A percentile compares a stretch with the other conserved stretches of the same genome.
phyloP scores from a whole-genome alignment of 1,140 invertebrate species.

The Melitaea cinxia region DNA sequence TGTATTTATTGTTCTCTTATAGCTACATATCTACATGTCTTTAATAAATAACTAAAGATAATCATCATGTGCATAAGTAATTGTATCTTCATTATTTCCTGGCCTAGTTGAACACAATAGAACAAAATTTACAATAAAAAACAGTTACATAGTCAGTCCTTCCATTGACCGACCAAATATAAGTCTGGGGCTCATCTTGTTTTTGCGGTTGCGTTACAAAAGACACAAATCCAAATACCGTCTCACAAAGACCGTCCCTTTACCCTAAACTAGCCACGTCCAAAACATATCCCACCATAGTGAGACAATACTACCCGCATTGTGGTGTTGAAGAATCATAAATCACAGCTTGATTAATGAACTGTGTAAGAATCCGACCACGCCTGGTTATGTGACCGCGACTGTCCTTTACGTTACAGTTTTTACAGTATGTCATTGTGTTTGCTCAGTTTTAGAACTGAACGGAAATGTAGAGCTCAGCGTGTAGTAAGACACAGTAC shows the following conservation, averaged over 20 bases:
- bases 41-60: too few species aligned
- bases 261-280: conserved; percentile 43
- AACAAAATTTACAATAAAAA: too few species aligned
- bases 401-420: conserved; percentile 12
- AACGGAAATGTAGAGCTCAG: too few species aligned
- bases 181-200: conserved; percentile 25
- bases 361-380: conserved; percentile 40
- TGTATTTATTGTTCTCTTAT: too few species aligned
- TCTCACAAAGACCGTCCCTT: conserved; percentile 38
- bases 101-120: too few species aligned
- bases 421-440: conserved; percentile 6
- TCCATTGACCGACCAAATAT: conserved; percentile 24
- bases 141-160: too few species aligned
- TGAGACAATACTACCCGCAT: conserved; percentile 58
- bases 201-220: conserved; percentile 37
- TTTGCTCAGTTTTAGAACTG: background rate
- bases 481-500: too few species aligned
- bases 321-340: conserved; percentile 55
- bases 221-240: conserved; percentile 25
- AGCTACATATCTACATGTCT: too few species aligned
- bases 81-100: too few species aligned
- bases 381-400: conserved; percentile 36
- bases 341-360: conserved; percentile 69
- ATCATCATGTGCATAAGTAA: too few species aligned
- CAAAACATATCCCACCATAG: conserved; percentile 38